Evolutionary conservation across 2,888 invertebrate genomes (phyloP), one percentile per base, ranked within the genome.

Genomic region (Carpatolechia fugitivella): DNA sequence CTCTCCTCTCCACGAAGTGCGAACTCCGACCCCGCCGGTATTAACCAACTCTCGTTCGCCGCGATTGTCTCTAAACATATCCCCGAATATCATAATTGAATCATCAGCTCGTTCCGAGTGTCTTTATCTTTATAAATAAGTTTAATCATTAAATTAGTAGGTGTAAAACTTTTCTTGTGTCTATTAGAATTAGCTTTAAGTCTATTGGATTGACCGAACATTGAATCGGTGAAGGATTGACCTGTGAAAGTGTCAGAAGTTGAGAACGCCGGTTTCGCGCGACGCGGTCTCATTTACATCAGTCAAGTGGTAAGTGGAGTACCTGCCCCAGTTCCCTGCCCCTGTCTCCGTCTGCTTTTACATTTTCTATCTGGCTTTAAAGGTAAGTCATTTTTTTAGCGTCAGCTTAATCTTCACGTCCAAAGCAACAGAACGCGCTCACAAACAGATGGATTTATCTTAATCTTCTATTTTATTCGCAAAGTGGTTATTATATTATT

Each of bases 1-100:
- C 87, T 85, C 72, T 85, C 86, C 87, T 79, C 73, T 81, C 86
- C 86, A 82, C 76, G 85, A 81, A 82, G 80, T 82, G 74, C 87
- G 87, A 85, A 82, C 76, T 76, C 72, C 82, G 82, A 79, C 78
- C 85, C 80, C 71, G 76, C 82, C 85, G 83, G 83, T 80, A 84
- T 78, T 80, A 74, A 80, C 74, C 77, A 72, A 73, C 77, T 73
- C 73, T 76, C 70, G 69, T 71, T n/a, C n/a, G 72, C 80, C 76
- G 78, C 76, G 70, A 72, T 63, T 63, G 72, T 69, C 59, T 67
- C 60, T 63, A 71, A 75, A 74, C 73, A 72, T 73, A 72, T 74
- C 72, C 72, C 65, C 63, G 64, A 61, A 65, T 44, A 44, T 44
- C 44, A 44, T 24, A 20, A 18, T n/a, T 7, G n/a, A n/a, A 44